These are phyloP conservation scores for Colletes collaris DNA, from an alignment of 2,888 invertebrate species.

Conservation along the genomic window DNA sequence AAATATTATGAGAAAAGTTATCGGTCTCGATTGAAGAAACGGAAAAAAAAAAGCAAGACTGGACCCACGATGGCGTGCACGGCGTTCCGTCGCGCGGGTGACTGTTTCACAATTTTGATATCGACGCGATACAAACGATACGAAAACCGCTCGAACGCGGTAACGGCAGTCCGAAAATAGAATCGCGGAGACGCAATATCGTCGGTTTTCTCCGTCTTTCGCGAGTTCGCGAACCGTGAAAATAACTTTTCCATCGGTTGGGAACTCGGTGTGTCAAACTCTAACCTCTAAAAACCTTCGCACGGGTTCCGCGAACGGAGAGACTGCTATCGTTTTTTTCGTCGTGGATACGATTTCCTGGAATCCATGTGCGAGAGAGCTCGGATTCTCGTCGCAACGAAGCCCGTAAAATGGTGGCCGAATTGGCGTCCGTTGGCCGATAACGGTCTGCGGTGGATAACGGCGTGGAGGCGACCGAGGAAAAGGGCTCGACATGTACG, in stretches of 20 bases:
- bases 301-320: no score
- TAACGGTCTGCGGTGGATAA: conserved; percentile 66
- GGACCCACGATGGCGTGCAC: no score
- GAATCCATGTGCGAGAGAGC: conserved; percentile 60
- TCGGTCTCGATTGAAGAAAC: not conserved
- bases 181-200: conserved; percentile 60
- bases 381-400: conserved; percentile 42
- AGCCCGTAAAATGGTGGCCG: conserved; percentile 17
- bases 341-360: conserved; percentile 3
- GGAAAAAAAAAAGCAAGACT: not conserved
- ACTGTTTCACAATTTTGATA: conserved; percentile 38
- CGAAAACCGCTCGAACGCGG: conserved; percentile 44
- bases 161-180: conserved; percentile 63
- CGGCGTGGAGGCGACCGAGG: conserved; percentile 54
- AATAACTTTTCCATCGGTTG: no score
- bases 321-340: no score
- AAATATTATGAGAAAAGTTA: not conserved
- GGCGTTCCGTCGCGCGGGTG: not conserved
- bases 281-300: no score
- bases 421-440: conserved; percentile 45
- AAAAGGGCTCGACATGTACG: conserved; percentile 63
- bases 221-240: no score
- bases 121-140: conserved; percentile 41
- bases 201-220: conserved; percentile 55
- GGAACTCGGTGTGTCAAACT: no score